Conservation (phyloP, 2,888 invertebrate genomes). For the Pilophorus perplexus region DNA sequence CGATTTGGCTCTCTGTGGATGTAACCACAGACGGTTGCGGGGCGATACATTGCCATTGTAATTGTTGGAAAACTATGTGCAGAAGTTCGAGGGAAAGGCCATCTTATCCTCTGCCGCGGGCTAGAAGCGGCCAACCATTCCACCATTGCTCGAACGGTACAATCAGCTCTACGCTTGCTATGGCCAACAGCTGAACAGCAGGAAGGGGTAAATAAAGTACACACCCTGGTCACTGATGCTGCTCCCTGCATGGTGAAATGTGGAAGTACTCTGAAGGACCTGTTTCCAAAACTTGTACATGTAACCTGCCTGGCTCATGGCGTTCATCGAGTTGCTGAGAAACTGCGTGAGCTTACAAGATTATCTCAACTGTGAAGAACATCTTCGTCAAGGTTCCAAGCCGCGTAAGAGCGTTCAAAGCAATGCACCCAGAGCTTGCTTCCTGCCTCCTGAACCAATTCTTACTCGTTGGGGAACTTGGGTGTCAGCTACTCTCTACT, state of each 20-base stretch:
- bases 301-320: too few species aligned
- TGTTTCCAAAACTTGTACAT: too few species aligned
- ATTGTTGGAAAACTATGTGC: slow-evolving; percentile 6
- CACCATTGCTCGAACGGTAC: too few species aligned
- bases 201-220: not conserved
- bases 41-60: slow-evolving; percentile 16
- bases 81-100: not conserved
- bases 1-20: slow-evolving; percentile 38
- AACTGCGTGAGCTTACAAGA: slow-evolving; percentile 10
- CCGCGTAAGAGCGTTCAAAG: too few species aligned
- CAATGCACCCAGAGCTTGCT: too few species aligned
- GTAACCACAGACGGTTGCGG: slow-evolving; percentile 31
- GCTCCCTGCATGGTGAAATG: too few species aligned
- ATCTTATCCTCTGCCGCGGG: too few species aligned
- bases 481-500: slow-evolving; percentile 28
- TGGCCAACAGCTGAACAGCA: not conserved
- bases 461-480: slow-evolving; percentile 41
- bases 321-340: slow-evolving; percentile 27
- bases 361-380: slow-evolving; percentile 29
- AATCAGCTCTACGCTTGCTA: slow-evolving; percentile 17
- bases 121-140: too few species aligned
- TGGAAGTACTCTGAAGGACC: too few species aligned
- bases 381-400: slow-evolving; percentile 32
- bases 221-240: slow-evolving; percentile 1
- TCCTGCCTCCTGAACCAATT: slow-evolving; percentile 39